Conservation (phyloP, 2,113 vertebrate genomes). For the Spheniscus mendiculus region DNA sequence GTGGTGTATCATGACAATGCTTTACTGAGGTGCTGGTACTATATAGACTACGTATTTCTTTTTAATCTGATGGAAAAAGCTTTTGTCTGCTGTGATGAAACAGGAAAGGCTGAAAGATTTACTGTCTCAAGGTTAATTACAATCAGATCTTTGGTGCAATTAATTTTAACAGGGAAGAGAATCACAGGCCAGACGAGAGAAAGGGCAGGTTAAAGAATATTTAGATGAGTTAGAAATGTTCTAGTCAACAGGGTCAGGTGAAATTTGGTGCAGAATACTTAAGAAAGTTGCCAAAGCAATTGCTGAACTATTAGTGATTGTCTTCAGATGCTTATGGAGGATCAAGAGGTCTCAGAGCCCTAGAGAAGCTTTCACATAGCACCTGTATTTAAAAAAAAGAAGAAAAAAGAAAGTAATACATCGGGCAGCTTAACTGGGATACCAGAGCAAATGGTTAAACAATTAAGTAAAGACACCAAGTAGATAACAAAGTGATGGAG, state of each 20-base stretch:
- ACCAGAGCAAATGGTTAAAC: background rate
- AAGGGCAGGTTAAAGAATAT: background rate
- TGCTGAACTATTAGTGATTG: background rate
- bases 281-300: background rate
- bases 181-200: background rate
- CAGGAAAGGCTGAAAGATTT: slow-evolving; percentile 21
- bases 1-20: background rate
- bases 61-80: background rate
- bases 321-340: background rate
- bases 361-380: background rate
- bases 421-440: background rate
- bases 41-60: background rate
- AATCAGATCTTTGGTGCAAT: background rate
- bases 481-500: background rate
- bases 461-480: background rate
- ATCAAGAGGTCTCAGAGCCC: background rate
- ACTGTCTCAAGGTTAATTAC: slow-evolving; percentile 41
- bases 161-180: slow-evolving; percentile 34
- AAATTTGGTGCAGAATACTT: background rate
- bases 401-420: background rate
- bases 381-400: background rate
- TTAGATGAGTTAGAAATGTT: slow-evolving; percentile 13
- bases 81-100: slow-evolving; percentile 3
- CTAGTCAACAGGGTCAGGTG: background rate
- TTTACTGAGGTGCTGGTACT: background rate